phyloP scores from a whole-genome alignment of 1,140 invertebrate genomes.

The Hycleus phaleratus region DNA sequence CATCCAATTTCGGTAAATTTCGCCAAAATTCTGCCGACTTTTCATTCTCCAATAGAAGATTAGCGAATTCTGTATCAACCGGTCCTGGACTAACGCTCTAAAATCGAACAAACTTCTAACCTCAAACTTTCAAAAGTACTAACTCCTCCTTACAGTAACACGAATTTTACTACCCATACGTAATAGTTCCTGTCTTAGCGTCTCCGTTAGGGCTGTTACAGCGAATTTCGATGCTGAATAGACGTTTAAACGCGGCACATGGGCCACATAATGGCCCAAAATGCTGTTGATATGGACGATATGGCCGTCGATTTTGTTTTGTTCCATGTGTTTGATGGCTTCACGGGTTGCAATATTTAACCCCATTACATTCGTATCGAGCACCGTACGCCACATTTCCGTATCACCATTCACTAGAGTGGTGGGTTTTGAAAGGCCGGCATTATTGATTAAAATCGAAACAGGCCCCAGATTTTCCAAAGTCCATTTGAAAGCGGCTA shows the following conservation, averaged over 20 bases:
- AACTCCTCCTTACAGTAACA: conserved; percentile 37
- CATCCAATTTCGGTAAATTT: conserved; percentile 38
- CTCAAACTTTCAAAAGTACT: neutral
- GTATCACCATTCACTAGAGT: conserved; percentile 24
- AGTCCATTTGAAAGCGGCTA: conserved; percentile 51
- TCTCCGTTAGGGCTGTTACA: conserved; percentile 50
- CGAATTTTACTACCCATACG: conserved; percentile 42
- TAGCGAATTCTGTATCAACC: conserved; percentile 14
- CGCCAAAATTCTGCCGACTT: neutral
- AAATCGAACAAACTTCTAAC: neutral
- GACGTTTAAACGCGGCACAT: conserved; percentile 39
- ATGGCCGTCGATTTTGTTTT: conserved; percentile 31
- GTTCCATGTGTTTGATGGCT: conserved; percentile 49
- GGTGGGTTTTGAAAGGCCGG: conserved; percentile 40
- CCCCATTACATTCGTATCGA: conserved; percentile 52
- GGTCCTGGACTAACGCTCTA: conserved; percentile 24
- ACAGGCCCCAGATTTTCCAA: conserved; percentile 50
- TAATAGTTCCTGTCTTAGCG: conserved; percentile 46
- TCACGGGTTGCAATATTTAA: conserved; percentile 48
- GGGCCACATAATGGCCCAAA: conserved; percentile 41
- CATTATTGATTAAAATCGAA: conserved; percentile 61
- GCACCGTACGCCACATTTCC: conserved; percentile 22
- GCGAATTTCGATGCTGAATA: conserved; percentile 55
- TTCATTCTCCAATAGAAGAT: neutral
- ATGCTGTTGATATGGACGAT: conserved; percentile 45